These are phyloP conservation scores for Neodiprion fabricii DNA, from an alignment of 1,140 invertebrate species.

Conservation along the genomic window DNA sequence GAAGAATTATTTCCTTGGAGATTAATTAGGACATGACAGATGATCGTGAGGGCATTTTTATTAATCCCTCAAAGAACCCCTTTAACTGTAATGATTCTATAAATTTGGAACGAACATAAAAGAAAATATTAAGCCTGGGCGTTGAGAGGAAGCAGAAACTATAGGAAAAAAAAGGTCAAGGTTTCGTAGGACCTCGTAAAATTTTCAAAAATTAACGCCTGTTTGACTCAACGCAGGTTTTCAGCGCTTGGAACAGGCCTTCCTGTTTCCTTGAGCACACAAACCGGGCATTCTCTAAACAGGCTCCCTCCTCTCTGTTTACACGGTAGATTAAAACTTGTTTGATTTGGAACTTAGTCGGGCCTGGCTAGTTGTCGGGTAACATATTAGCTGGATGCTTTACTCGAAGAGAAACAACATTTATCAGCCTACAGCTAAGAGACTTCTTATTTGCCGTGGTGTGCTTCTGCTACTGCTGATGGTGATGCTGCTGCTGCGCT, in stretches of 20 bases:
- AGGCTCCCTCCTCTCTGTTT: constrained; percentile 31
- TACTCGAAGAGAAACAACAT: neutral
- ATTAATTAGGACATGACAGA: too few relatives aligned
- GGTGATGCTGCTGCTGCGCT: too few relatives aligned
- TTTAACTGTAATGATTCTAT: too few relatives aligned
- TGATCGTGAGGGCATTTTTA: too few relatives aligned
- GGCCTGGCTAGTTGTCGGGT: constrained; percentile 34
- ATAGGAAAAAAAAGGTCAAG: too few relatives aligned
- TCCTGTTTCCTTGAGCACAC: neutral
- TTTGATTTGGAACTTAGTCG: constrained; percentile 55
- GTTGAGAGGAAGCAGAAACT: too few relatives aligned
- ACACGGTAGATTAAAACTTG: constrained; percentile 49
- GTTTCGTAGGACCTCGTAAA: neutral
- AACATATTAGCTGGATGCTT: too few relatives aligned
- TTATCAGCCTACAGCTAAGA: neutral
- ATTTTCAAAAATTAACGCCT: neutral
- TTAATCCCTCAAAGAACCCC: too few relatives aligned
- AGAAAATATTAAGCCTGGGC: too few relatives aligned
- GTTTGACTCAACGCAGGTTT: neutral
- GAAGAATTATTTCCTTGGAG: too few relatives aligned
- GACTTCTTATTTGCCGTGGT: neutral
- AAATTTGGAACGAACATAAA: too few relatives aligned
- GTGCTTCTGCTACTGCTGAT: too few relatives aligned
- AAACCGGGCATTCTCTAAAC: neutral
- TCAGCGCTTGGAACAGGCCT: neutral